Evolutionary conservation across 2,797 vertebrate genomes (phyloP).

Genomic region (Danio aesculapii): DNA sequence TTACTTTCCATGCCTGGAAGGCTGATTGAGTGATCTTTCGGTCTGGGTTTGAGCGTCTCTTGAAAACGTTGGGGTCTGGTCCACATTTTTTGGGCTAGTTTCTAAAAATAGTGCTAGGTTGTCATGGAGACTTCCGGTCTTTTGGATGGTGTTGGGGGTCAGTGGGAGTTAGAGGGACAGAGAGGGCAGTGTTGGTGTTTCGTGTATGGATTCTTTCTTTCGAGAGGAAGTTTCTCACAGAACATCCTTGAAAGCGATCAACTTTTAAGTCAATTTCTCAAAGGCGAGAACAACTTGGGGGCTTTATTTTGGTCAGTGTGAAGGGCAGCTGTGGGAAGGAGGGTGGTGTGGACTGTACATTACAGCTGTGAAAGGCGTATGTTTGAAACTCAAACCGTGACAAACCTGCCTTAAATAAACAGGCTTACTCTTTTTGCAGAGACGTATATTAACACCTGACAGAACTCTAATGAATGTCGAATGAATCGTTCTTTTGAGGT

Average conservation of each 20-base stretch:
- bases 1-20: slow-evolving; percentile 55
- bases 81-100: slow-evolving; percentile 72
- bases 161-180: slow-evolving; percentile 62
- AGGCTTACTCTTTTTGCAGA: slow-evolving; percentile 27
- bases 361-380: slow-evolving; percentile 47
- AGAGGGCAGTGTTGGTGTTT: slow-evolving; percentile 76
- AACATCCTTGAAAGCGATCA: slow-evolving; percentile 16
- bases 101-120: slow-evolving; percentile 80
- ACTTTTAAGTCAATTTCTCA: slow-evolving; percentile 42
- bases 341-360: background rate
- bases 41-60: slow-evolving; percentile 33
- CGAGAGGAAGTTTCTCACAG: slow-evolving; percentile 42
- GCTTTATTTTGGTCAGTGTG: slow-evolving; percentile 50
- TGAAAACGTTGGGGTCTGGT: slow-evolving; percentile 63
- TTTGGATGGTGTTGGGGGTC: slow-evolving; percentile 72
- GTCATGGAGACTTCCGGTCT: slow-evolving; percentile 82
- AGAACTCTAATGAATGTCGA: background rate
- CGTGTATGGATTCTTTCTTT: slow-evolving; percentile 69
- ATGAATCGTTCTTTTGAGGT: background rate
- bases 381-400: slow-evolving; percentile 43
- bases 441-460: slow-evolving; percentile 39
- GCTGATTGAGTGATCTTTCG: slow-evolving; percentile 38
- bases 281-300: slow-evolving; percentile 38
- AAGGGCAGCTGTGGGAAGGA: slow-evolving; percentile 40
- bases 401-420: slow-evolving; percentile 50